A percentile compares a stretch with the other conserved stretches of the same genome.
Evolutionary conservation across 2,797 vertebrate species (phyloP).

Genomic region (Anguilla obscura): DNA sequence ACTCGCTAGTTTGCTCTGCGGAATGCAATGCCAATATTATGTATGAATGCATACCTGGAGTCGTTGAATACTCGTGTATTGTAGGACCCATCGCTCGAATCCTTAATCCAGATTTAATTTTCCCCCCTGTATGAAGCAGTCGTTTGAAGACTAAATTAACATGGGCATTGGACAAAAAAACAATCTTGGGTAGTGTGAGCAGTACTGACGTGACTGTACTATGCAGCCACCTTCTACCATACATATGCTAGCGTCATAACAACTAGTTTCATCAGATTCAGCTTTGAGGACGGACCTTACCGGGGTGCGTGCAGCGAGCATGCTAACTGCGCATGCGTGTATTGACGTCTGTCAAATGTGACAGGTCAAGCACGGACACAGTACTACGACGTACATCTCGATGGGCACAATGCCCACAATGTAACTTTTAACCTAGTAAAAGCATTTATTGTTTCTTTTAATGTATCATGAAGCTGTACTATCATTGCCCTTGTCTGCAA

Average conservation of each 20-base stretch:
- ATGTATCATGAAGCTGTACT: too few species aligned
- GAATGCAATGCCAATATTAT: background rate
- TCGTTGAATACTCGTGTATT: constrained; percentile 29
- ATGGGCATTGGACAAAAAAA: background rate
- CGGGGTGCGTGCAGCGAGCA: background rate
- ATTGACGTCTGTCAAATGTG: background rate
- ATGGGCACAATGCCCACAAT: too few species aligned
- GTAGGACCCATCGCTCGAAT: constrained; percentile 43
- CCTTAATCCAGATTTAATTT: background rate
- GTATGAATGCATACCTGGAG: constrained; percentile 33
- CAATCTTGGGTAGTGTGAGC: background rate
- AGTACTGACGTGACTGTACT: background rate
- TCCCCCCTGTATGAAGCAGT: background rate
- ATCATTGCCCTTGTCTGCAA: too few species aligned
- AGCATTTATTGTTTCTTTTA: background rate
- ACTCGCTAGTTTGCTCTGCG: background rate
- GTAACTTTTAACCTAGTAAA: background rate
- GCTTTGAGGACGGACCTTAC: too few species aligned
- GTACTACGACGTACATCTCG: too few species aligned
- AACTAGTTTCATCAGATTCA: background rate
- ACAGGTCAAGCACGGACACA: background rate
- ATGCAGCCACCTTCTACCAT: background rate
- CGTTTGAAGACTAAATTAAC: background rate
- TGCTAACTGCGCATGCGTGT: constrained; percentile 27
- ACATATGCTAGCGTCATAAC: background rate